Percentiles rank a stretch among this genome's conserved stretches.
These are phyloP conservation scores for Aplidium turbinatum DNA, from an alignment of 23 tunicate genomes.

Conservation along the genomic window DNA sequence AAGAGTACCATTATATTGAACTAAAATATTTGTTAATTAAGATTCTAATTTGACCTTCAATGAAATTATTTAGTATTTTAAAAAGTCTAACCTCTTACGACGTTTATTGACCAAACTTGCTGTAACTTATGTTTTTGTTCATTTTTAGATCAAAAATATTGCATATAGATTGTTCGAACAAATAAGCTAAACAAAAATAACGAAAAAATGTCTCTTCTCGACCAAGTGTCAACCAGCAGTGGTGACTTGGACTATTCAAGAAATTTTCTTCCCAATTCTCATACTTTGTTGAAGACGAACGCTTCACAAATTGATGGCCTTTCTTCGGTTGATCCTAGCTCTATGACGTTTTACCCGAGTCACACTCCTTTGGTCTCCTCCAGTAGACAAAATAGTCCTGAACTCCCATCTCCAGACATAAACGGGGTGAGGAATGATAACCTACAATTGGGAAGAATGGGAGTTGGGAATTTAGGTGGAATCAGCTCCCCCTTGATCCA, in stretches of 20 bases:
- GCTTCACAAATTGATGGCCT: background rate
- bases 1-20: no score
- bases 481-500: conserved; percentile 38
- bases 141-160: no score
- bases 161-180: no score
- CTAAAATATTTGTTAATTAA: no score
- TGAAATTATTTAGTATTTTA: no score
- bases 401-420: background rate
- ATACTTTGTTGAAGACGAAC: conserved; percentile 10
- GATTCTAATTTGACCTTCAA: no score
- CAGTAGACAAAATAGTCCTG: conserved; percentile 16
- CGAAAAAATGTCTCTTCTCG: conserved; percentile 32
- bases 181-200: no score
- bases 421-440: conserved; percentile 10
- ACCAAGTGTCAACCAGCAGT: background rate
- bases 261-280: conserved; percentile 13
- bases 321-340: conserved; percentile 8
- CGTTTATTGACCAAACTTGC: no score
- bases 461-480: background rate
- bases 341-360: conserved; percentile 23
- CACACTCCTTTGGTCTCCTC: conserved; percentile 2
- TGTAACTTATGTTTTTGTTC: no score
- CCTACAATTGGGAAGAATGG: background rate
- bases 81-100: no score
- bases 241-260: conserved; percentile 18